Base-by-base conservation (phyloP, 2,797 vertebrate genomes). In the Atherinosoma microstoma region DNA sequence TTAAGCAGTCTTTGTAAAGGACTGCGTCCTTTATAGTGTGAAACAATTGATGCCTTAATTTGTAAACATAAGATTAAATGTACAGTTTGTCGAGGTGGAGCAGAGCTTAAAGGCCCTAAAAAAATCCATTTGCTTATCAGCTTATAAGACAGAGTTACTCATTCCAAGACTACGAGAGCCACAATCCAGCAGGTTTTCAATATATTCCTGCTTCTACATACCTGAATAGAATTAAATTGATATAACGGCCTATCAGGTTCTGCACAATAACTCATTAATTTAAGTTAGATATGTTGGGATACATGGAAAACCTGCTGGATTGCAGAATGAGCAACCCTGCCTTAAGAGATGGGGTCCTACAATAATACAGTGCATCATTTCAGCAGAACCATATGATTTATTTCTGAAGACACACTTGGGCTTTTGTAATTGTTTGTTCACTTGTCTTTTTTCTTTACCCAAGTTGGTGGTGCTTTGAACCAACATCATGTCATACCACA, bases 71-170 rank as follows among this genome's bases (percentile, higher is more conserved):
- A 64, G 64, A 68, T 66, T 70, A 35, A 42, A 80, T 70, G 58
- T 72, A 59, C 51, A 69, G 67, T 56, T 27, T 6, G 35, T 75
- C 69, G 64, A 70, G 82, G 67, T 76, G 84, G 75, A 84, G 67
- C 58, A 47, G 34, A 76, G 59, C 67, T 68, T 75, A 80, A 78
- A 80, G 58, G 61, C 22, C 16, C n/a, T 45, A 27, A 27, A 13
- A 13, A 80, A 84, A 66, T 10, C 11, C 57, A 67, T 64, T 76
- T 63, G 22, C 70, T 76, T 73, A 77, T 73, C 49, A 72, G 64
- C 56, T 87, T 76, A 61, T 32, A 32, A 32, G 2, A 32, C 32
- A 32, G 32, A 6, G 32, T 4, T 32, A 6, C 6, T 6, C 32
- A 32, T 4, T 6, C 6, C 32, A 32, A 6, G 32, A 4, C 32